Conservation (phyloP, 1,140 invertebrate genomes). For the Protaetia brevitarsis region DNA sequence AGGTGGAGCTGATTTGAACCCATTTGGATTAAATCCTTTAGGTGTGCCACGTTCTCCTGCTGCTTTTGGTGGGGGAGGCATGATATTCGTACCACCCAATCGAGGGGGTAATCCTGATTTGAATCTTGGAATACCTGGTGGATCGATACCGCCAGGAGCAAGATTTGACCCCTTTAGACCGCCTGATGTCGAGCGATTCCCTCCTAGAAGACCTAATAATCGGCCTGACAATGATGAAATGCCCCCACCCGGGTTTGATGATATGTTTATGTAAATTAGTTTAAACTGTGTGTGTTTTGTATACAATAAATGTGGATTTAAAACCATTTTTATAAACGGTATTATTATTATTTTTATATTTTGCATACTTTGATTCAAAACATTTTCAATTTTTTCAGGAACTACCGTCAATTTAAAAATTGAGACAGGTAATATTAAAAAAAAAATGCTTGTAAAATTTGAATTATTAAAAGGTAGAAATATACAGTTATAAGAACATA, state of each 20-base stretch:
- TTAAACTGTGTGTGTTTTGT: neutral
- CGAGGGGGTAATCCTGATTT: slow-evolving; percentile 22
- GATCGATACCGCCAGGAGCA: slow-evolving; percentile 70
- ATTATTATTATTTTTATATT: no score
- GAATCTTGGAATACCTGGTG: slow-evolving; percentile 45
- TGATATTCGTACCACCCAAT: slow-evolving; percentile 67
- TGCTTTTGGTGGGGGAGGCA: slow-evolving; percentile 53
- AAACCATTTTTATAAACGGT: neutral
- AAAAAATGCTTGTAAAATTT: no score
- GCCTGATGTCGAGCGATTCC: slow-evolving; percentile 49
- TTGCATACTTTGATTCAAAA: no score
- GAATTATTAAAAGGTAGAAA: no score
- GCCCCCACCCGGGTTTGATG: slow-evolving; percentile 68
- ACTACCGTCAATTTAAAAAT: no score
- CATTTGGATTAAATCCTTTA: slow-evolving; percentile 54
- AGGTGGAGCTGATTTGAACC: slow-evolving; percentile 72
- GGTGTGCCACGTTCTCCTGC: slow-evolving; percentile 32
- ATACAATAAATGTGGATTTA: neutral
- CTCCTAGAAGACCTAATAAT: slow-evolving; percentile 42
- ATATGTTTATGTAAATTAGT: slow-evolving; percentile 69
- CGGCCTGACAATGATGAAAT: slow-evolving; percentile 71
- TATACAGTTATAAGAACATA: no score
- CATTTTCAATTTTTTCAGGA: no score
- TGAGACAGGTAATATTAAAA: no score
- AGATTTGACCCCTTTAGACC: slow-evolving; percentile 81